Conservation (phyloP, 2,113 vertebrate genomes). For the Dissostichus mawsoni region DNA sequence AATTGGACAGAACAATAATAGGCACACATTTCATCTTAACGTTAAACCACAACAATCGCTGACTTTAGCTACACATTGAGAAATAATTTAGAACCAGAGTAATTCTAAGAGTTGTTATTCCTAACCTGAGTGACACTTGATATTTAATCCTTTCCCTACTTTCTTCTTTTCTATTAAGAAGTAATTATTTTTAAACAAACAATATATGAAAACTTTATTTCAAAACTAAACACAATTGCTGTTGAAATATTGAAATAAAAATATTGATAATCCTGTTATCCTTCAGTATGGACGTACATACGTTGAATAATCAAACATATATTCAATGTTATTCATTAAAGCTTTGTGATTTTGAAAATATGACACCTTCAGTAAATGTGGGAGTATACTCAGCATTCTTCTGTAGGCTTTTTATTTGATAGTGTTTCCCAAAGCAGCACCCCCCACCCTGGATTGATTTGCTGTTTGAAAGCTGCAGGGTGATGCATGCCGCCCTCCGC, state of each 20-base stretch:
- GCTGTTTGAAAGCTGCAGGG: conserved; percentile 6
- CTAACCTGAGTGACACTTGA: too few species aligned
- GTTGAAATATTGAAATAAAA: background rate
- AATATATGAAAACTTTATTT: background rate
- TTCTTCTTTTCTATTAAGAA: background rate
- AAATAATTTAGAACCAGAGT: too few species aligned
- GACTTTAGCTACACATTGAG: too few species aligned
- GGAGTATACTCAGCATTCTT: background rate
- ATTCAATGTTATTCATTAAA: background rate
- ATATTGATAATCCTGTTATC: too few species aligned
- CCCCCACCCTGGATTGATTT: conserved; percentile 20
- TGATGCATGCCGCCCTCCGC: conserved; percentile 22
- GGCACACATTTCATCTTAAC: too few species aligned
- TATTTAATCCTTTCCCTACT: background rate
- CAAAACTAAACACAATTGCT: background rate
- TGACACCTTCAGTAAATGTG: background rate
- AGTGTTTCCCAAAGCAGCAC: background rate
- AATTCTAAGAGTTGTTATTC: too few species aligned
- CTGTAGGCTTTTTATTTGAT: too few species aligned
- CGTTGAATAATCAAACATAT: too few species aligned
- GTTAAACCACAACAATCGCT: too few species aligned
- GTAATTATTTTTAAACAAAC: background rate
- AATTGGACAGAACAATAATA: too few species aligned
- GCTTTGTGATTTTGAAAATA: background rate
- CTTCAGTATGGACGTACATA: background rate